phyloP scores from a whole-genome alignment of 2,113 vertebrate genomes.

The Cyanoramphus novaezelandiae region DNA sequence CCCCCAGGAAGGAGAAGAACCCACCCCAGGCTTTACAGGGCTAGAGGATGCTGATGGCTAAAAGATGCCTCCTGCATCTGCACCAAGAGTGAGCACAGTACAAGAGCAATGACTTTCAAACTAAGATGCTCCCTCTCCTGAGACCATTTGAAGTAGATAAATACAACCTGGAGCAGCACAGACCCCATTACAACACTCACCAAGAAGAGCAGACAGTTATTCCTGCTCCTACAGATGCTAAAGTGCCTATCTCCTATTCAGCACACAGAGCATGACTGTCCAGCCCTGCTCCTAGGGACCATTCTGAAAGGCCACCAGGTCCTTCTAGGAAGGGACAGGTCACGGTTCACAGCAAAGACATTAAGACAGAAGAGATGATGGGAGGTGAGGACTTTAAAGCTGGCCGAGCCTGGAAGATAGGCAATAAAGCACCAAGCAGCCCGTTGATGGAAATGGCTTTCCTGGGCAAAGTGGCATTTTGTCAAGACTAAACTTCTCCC shows the following conservation, averaged over 20 bases:
- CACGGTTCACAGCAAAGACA: neutral
- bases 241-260: neutral
- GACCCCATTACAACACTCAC: neutral
- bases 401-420: neutral
- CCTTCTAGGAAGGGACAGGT: neutral
- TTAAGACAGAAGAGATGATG: neutral
- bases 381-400: neutral
- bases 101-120: neutral
- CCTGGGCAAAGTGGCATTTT: neutral
- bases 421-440: neutral
- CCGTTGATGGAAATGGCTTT: neutral
- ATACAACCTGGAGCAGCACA: neutral
- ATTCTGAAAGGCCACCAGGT: neutral
- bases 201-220: conserved; percentile 10
- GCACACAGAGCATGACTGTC: fast-evolving
- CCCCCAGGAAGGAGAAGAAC: neutral
- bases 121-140: neutral
- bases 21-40: neutral
- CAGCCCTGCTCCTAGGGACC: neutral
- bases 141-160: conserved; percentile 31
- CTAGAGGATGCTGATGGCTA: neutral
- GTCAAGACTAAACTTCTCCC: neutral
- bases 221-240: neutral
- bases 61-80: neutral
- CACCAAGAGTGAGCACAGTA: neutral